A percentile compares a stretch with the other conserved stretches of the same genome.
Conservation (phyloP, 2,888 invertebrate genomes). For the Megamerina dolium region DNA sequence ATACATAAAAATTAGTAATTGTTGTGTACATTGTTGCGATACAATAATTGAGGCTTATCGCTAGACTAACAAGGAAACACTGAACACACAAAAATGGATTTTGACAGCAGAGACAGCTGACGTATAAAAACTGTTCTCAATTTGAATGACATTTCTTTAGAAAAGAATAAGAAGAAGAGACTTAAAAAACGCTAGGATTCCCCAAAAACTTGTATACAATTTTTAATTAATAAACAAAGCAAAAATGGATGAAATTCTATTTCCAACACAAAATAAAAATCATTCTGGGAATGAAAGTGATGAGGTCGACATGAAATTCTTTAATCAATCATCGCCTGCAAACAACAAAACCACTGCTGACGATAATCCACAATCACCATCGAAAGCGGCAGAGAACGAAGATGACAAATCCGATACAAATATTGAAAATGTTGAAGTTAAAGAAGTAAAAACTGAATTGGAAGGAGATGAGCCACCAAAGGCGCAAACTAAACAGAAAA, state of each 20-base stretch:
- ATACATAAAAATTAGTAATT: too few relatives aligned
- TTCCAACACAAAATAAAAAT: slow-evolving; percentile 27
- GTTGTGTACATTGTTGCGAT: too few relatives aligned
- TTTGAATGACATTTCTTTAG: too few relatives aligned
- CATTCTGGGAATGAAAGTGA: slow-evolving; percentile 29
- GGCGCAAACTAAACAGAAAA: slow-evolving; percentile 57
- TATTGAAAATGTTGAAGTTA: slow-evolving; percentile 7
- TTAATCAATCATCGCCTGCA: slow-evolving; percentile 26
- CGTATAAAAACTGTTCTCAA: too few relatives aligned
- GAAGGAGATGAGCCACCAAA: slow-evolving; percentile 19
- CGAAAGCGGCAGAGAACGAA: slow-evolving; percentile 6
- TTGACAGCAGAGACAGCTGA: too few relatives aligned
- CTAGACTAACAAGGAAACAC: too few relatives aligned
- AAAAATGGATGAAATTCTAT: slow-evolving; percentile 39
- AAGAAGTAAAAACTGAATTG: slow-evolving; percentile 11
- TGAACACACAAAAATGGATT: too few relatives aligned
- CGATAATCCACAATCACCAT: background rate
- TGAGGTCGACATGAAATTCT: slow-evolving; percentile 38
- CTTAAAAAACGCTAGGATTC: too few relatives aligned
- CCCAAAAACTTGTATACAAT: too few relatives aligned
- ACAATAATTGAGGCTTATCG: too few relatives aligned
- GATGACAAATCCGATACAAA: slow-evolving; percentile 10
- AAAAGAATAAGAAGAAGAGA: too few relatives aligned
- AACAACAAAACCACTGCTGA: background rate
- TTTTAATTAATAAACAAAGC: too few relatives aligned